Base-by-base conservation (phyloP, 1,140 invertebrate species). In the Wiebesia pumilae region DNA sequence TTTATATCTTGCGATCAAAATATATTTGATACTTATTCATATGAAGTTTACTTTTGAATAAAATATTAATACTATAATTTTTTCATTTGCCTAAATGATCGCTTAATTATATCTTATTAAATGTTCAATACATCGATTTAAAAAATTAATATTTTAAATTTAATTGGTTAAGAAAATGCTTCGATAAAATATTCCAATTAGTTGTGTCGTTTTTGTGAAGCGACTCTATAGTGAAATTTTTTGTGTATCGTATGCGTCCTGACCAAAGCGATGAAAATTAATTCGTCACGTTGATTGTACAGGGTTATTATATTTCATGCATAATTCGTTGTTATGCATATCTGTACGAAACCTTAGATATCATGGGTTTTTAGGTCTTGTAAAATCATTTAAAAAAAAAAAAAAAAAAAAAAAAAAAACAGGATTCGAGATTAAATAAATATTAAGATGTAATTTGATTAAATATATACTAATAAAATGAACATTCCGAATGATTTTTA, bases 211-310 rank as follows among this genome's bases (percentile, higher is more conserved):
- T 65, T 77, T 65, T 82, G 7, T 3, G 1, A n/a, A 21, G 24
- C 40, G 43, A 47, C 19, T 51, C 67, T 62, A 7, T 65, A 78
- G 80, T 78, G 58, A 82, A 38, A 83, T 78, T 82, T 77, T 77
- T 43, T 43, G 33, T 67, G 30, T 67, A 69, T 24, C 78, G 71
- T 51, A 33, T 81, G 85, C 33, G 38, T 77, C 35, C 21, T 77
- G 80, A 86, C 71, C 85, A 82, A 82, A 86, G 80, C 54, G 58
- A 69, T 86, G 38, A 38, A 85, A 43, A 69, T 69, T n/a, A 51
- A 86, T 75, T 81, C 54, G 69, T 75, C n/a, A 75, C 38, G 10
- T 58, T 80, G 12, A 81, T 73, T 81, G 51, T 81, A 75, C 19
- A 75, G 35, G 65, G 47, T 85, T 81, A 47, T 12, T 75, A 58